Evolutionary conservation across 1,140 invertebrate genomes (phyloP), one percentile per base, ranked within the genome.

Genomic region (Rhyacophila brunnea): DNA sequence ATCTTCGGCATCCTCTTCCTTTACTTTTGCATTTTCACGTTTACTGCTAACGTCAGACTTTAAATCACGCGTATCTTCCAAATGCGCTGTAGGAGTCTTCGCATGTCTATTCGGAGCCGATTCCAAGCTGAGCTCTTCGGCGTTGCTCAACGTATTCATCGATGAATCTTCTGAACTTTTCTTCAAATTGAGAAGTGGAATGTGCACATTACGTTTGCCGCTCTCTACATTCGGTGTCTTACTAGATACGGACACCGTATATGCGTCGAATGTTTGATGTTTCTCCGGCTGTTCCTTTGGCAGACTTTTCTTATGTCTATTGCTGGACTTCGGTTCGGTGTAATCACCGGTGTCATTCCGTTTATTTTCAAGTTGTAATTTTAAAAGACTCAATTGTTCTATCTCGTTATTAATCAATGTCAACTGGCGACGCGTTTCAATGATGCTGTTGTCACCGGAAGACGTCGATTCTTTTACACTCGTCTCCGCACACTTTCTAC

Each of bases 291-390:
- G n/a, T n/a, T n/a, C n/a, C n/a, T n/a, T n/a, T n/a, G n/a, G n/a
- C n/a, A n/a, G n/a, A n/a, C n/a, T n/a, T n/a, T n/a, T n/a, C n/a
- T n/a, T n/a, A n/a, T n/a, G n/a, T n/a, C n/a, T n/a, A n/a, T n/a
- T n/a, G n/a, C n/a, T n/a, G n/a, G n/a, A n/a, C n/a, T n/a, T n/a
- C n/a, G n/a, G n/a, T n/a, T n/a, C n/a, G n/a, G n/a, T n/a, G n/a
- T n/a, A n/a, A n/a, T n/a, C n/a, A n/a, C n/a, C n/a, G n/a, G n/a
- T n/a, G n/a, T n/a, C n/a, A n/a, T n/a, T n/a, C n/a, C n/a, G 19
- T 40, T 60, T 57, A 53, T 60, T 64, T 45, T 64, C 57, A 2
- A 64, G 23, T 15, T 60, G 55, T 7, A 56, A 11, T 43, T 64
- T 64, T 40, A 64, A 43, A 15, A 60, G 28, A 11, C 44, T 49